Evolutionary conservation across 2,113 vertebrate genomes (phyloP), one percentile per base, ranked within the genome.

Genomic region (Meleagris gallopavo): DNA sequence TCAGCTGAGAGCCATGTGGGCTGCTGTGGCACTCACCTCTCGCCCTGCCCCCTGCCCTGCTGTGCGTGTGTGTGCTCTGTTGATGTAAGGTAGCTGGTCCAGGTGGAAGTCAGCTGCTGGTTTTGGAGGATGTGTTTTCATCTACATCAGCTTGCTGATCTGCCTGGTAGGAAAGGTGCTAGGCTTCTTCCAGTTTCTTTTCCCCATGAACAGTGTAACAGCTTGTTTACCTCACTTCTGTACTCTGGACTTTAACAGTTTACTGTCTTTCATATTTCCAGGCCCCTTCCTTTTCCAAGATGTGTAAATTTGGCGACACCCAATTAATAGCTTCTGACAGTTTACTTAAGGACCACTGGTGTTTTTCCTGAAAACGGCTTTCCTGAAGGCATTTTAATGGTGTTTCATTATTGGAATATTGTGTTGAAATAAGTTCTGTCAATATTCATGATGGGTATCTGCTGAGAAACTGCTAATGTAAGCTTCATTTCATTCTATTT

Each of bases 111-210:
- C 1, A 3, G 0, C 62, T 45, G 18, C 11, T 58, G 5, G 0
- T 36, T 89, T 62, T 66, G 50, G 15, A 58, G n/a, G 19, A 5
- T n/a, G 6, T 9, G 2, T 46, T 88, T 94, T 79, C 32, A 38
- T 24, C 16, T 36, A 48, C 27, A 45, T 77, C 11, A 20, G 30
- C 30, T 73, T 83, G 32, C 71, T 77, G 40, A 86, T 19, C 32
- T 38, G 15, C 29, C 7, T 0, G 0, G 19, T 6, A 38, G 11
- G 11, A 46, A 48, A 27, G 10, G 41, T 14, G 6, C 30, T 48
- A 41, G 19, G 1, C 30, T 9, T 45, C 80, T 87, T 81, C 30
- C 43, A 11, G 32, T 5, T 40, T 85, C 2, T 48, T 76, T 85
- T 72, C 9, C 10, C 10, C 45, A 8, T 66, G 65, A 86, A 24